Base-by-base conservation (phyloP, 1,140 invertebrate genomes). In the Zeugodacus cucurbitae region DNA sequence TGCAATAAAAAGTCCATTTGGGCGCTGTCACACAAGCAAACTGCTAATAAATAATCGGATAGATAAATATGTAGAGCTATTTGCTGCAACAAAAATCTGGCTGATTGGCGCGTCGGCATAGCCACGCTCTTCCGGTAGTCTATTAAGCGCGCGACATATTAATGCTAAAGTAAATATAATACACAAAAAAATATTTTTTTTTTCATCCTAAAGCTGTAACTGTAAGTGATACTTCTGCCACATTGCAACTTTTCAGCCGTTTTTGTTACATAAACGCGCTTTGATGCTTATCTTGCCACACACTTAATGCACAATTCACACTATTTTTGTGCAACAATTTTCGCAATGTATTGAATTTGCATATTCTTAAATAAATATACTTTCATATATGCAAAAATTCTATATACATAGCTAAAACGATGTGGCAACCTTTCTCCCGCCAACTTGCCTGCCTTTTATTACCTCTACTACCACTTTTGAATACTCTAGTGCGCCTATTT, bases 271-370 rank as follows among this genome's bases (percentile, higher is more conserved):
- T 41, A 5, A 26, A 58, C n/a, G 48, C 8, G 7, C 74, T 32
- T 22, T 44, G 85, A 86, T 59, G 2, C 2, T 0, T 22, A 57
- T 86, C 48, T 86, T 57, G 54, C 8, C 20, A 34, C 54, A 7
- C 54, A 58, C 17, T 59, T 58, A 44, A 92, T 92, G 90, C 91
- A 92, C 90, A 92, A 90, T 92, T 92, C 91, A 91, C 91, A 91
- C 62, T 26, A 3, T 78, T 20, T 20, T 37, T 34, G n/a, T 82
- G 41, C 26, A 26, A 17, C 26, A 44, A 48, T 14, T 82, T 44
- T n/a, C 58, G 58, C 22, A 62, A 62, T 62, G n/a, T 6, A 62
- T 54, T 17, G 17, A 54, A 54, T 54, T 54, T 54, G 4, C 48
- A 54, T 54, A 54, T 20, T 29, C 22, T 74, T 10, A 14, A 22